Base-by-base conservation (phyloP, 2,888 invertebrate species). In the Tribolium freemani region DNA sequence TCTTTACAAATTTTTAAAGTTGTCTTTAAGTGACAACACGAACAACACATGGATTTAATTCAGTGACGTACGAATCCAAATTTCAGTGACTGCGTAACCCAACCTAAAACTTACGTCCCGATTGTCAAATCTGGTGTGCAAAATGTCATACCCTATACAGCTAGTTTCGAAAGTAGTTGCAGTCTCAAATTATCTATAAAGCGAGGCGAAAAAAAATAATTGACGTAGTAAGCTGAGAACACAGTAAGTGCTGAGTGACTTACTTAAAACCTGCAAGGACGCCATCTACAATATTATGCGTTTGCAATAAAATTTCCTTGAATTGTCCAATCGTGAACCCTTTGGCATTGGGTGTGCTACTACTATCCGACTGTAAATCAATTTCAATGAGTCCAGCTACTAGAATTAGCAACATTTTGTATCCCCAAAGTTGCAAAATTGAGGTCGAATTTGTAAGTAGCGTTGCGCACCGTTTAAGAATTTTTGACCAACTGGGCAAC, bases 221-320 rank as follows among this genome's bases (percentile, higher is more conserved):
- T n/a, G n/a, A n/a, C n/a, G n/a, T n/a, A n/a, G n/a, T n/a, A n/a
- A n/a, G n/a, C n/a, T n/a, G n/a, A n/a, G n/a, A n/a, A n/a, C n/a
- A n/a, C n/a, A n/a, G n/a, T n/a, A n/a, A n/a, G 16, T 16, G 16
- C 16, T 48, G 26, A n/a, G n/a, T 11, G 26, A 79, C 85, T 82
- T 84, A 90, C 90, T 87, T 89, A 76, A 89, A 88, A 69, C 88
- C 90, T 74, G 84, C 82, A 5, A 90, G 82, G 83, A 90, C 87
- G 5, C 86, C 84, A 74, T 88, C 87, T n/a, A 90, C 88, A 66
- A 89, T 87, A 46, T 85, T 87, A 73, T 89, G 88, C 1, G 87
- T 81, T 64, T 84, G 76, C 4, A 78, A 73, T 48, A 86, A 80
- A 53, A 85, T 78, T 45, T 84, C 83, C 64, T 87, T 86, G 73